Conservation (phyloP, 1,140 invertebrate genomes). For the Calephelis virginiensis region DNA sequence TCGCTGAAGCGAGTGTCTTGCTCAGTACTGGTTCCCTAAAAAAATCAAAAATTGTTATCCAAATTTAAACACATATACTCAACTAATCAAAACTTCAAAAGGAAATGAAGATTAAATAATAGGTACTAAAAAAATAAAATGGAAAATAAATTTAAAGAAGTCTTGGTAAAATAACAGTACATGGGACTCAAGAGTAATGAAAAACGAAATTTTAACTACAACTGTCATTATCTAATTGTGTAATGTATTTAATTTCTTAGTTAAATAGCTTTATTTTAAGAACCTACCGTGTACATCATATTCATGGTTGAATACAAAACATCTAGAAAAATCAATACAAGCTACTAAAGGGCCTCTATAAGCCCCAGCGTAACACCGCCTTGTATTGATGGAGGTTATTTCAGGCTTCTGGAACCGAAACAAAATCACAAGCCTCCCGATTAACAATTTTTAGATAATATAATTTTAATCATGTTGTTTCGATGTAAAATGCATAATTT, state of each 20-base stretch:
- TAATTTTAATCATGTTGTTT: background rate
- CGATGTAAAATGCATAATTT: too few species aligned
- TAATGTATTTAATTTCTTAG: too few species aligned
- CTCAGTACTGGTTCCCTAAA: constrained; percentile 96
- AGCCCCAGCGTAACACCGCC: background rate
- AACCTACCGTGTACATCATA: constrained; percentile 68
- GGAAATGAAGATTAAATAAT: background rate
- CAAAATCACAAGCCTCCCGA: background rate
- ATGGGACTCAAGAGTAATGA: too few species aligned
- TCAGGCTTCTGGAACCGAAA: background rate
- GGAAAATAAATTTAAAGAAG: too few species aligned
- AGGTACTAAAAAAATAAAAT: too few species aligned
- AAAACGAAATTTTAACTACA: too few species aligned
- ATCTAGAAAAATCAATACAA: constrained; percentile 37
- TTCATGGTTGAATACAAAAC: constrained; percentile 55
- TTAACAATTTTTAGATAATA: background rate
- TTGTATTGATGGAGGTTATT: background rate
- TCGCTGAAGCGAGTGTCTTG: constrained; percentile 99
- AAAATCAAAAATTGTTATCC: constrained; percentile 19
- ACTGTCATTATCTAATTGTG: too few species aligned
- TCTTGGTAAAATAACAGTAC: too few species aligned
- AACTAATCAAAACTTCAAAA: background rate
- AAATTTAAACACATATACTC: background rate
- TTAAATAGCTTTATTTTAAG: too few species aligned
- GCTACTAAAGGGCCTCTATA: background rate